These are phyloP conservation scores for Gymnodraco acuticeps DNA, from an alignment of 2,797 vertebrate species.

Conservation along the genomic window DNA sequence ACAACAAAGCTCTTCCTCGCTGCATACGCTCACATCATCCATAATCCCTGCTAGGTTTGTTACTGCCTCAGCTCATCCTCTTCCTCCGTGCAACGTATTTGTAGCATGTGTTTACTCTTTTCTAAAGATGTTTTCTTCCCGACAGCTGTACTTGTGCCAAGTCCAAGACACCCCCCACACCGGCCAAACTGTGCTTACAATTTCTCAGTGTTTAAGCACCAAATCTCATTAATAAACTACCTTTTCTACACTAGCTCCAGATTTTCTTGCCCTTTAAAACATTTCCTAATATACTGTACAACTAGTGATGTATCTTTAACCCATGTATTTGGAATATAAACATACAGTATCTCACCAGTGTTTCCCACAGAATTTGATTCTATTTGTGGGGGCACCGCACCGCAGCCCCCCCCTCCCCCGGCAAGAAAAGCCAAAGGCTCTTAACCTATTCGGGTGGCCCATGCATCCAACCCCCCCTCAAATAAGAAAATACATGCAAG, in stretches of 20 bases:
- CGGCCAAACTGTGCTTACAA: slow-evolving; percentile 15
- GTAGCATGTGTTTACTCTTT: slow-evolving; percentile 51
- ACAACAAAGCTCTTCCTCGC: slow-evolving; percentile 45
- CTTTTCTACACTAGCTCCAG: neutral
- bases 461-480: too few relatives aligned
- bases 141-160: slow-evolving; percentile 31
- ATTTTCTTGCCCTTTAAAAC: slow-evolving; percentile 5
- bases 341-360: neutral
- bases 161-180: neutral
- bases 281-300: neutral
- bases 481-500: too few relatives aligned
- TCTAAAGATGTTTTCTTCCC: slow-evolving; percentile 42
- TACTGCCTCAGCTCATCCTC: slow-evolving; percentile 47
- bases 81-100: slow-evolving; percentile 45
- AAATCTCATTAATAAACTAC: neutral
- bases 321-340: slow-evolving; percentile 13
- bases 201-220: slow-evolving; percentile 15
- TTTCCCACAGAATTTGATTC: too few relatives aligned
- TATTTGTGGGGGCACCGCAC: too few relatives aligned
- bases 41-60: slow-evolving; percentile 41
- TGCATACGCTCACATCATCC: slow-evolving; percentile 45
- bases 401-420: too few relatives aligned
- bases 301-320: slow-evolving; percentile 18
- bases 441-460: too few relatives aligned
- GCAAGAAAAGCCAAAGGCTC: too few relatives aligned